Base-by-base conservation (phyloP, 2,797 vertebrate species). In the Ctenopoma multispine region DNA sequence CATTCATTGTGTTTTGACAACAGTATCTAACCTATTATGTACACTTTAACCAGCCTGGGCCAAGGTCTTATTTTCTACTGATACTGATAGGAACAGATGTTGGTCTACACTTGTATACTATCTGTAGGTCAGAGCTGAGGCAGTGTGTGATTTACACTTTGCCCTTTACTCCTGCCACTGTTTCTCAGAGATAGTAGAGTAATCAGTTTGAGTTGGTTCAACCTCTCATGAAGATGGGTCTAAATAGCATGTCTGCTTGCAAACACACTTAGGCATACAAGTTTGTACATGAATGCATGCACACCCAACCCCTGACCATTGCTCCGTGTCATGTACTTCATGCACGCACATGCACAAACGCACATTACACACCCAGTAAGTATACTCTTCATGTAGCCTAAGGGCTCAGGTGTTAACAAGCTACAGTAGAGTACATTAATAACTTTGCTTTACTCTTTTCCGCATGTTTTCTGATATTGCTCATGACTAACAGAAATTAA, bases 1-100 rank as follows among this genome's bases (percentile, higher is more conserved):
- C 79, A 71, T 81, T 76, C 79, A 86, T 90, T 91, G 88, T 90
- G 71, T 73, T 57, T 70, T 38, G 56, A 63, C 63, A 58, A 46
- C 40, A 59, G 41, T 48, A 68, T 72, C 69, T 57, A 71, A 74
- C 73, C 56, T 69, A 57, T 86, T 81, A 63, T 59, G 31, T 68
- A 31, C 51, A 58, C 63, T 81, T 80, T 38, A 64, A 48, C 61
- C 64, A 68, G 74, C 53, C 47, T 27, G 70, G 55, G 40, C 46
- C 44, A 38, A 70, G 67, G 46, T 51, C 62, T 53, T 64, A 13
- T 75, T 77, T 54, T 68, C 59, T 65, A 44, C 49, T 49, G 60
- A 72, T 72, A 53, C 69, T 59, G 82, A 84, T 70, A 72, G 59
- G 65, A 64, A 55, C 43, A 48, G 63, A 53, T 54, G 57, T 80